Conservation (phyloP, 2,888 invertebrate species). For the Siphlonurus alternatus region DNA sequence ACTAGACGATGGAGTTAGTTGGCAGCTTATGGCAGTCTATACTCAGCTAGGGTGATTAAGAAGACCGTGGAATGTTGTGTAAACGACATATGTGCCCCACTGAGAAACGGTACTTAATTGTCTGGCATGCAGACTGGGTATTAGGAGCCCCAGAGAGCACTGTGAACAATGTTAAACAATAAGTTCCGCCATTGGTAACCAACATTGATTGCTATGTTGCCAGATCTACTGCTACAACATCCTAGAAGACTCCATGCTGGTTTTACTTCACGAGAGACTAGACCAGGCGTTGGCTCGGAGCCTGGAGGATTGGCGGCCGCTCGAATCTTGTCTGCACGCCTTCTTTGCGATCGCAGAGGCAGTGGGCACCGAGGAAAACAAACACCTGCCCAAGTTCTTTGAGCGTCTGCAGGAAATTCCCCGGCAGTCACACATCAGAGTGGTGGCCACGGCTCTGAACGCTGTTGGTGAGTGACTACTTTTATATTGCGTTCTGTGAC, state of each 20-base stretch:
- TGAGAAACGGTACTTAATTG: not conserved
- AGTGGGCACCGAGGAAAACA: conserved; percentile 37
- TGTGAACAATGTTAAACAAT: not conserved
- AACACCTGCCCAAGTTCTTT: conserved; percentile 40
- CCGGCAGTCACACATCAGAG: conserved; percentile 37
- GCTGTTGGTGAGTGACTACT: conserved; percentile 40
- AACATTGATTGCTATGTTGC: conserved; percentile 14
- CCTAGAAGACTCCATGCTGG: conserved; percentile 53
- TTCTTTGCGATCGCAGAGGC: conserved; percentile 45
- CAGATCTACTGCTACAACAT: conserved; percentile 77
- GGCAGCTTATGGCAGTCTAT: no score
- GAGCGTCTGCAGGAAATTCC: conserved; percentile 43
- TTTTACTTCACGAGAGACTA: conserved; percentile 47
- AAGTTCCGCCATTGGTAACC: no score
- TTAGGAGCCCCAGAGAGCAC: not conserved
- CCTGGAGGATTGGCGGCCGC: conserved; percentile 29
- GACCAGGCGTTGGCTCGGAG: conserved; percentile 33
- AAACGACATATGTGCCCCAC: not conserved
- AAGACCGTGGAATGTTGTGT: no score
- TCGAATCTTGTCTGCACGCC: conserved; percentile 49
- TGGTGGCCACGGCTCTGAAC: conserved; percentile 55
- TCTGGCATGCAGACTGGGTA: not conserved
- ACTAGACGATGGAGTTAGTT: no score
- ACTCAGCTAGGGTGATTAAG: no score
- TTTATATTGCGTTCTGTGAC: not conserved